Percentiles rank a stretch among this genome's conserved stretches.
These are phyloP conservation scores for Hemitrygon akajei DNA, from an alignment of 2,797 vertebrate species.

Conservation along the genomic window DNA sequence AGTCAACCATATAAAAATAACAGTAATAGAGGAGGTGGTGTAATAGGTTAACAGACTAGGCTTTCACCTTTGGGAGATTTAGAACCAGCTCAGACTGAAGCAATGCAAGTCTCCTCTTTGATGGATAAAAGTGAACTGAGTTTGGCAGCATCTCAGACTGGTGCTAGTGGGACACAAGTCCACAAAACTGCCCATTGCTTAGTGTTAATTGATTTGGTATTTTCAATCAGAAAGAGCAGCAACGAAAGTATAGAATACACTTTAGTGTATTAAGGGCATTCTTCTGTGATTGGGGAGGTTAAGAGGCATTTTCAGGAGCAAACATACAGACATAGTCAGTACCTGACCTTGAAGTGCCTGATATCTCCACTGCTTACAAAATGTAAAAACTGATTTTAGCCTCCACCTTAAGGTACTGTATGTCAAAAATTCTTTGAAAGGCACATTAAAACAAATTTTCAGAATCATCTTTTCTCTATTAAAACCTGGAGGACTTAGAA, in stretches of 20 bases:
- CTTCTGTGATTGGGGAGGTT: not conserved
- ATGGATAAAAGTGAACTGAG: not conserved
- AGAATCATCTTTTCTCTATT: not conserved
- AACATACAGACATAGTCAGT: not conserved
- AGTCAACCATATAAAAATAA: not conserved
- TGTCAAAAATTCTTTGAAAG: not conserved
- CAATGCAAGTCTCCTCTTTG: not conserved
- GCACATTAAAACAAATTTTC: not conserved
- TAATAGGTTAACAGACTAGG: not conserved
- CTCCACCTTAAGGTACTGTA: not conserved
- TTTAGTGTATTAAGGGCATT: not conserved
- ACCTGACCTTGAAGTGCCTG: conserved; percentile 3
- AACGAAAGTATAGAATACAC: not conserved
- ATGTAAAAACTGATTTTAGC: not conserved
- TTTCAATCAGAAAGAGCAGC: not conserved
- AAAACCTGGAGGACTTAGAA: not conserved
- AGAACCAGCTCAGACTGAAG: not conserved
- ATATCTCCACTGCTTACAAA: not conserved
- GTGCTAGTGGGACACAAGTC: not conserved
- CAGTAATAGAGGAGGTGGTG: not conserved
- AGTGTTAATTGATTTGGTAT: conserved; percentile 20
- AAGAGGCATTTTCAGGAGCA: not conserved
- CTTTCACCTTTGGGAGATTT: conserved; percentile 13
- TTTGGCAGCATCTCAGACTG: not conserved
- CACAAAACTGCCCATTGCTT: conserved; percentile 11